Base-by-base conservation (phyloP, 2,888 invertebrate species). In the Diadegma fenestrale region DNA sequence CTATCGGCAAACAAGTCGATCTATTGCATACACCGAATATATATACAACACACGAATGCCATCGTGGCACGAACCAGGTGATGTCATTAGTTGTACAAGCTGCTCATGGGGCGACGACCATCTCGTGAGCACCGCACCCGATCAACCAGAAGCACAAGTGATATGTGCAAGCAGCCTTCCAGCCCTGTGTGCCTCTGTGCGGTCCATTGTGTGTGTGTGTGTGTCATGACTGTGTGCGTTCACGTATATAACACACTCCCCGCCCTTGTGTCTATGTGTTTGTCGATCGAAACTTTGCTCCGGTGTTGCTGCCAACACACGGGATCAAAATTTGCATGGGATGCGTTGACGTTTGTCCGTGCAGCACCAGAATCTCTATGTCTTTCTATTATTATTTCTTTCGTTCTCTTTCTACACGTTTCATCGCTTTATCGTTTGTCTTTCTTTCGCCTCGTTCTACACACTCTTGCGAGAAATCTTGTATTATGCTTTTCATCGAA, bases 41-140 rank as follows among this genome's bases (percentile, higher is more conserved):
- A 48, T 48, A 30, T 69, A 68, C 30, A 63, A 26, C 5, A 61
- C 75, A 37, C 80, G 63, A 75, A 54, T 63, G 41, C 30, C 26
- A 61, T 76, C 75, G 22, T 58, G 33, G 68, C 61, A 85, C 68
- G 84, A 37, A 73, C 72, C 41, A 73, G 77, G 63, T 78, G 80
- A 85, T 81, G 84, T 85, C 84, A 78, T 85, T 81, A 85, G 81
- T 81, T 78, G 78, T 73, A 85, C 84, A 78, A 85, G 72, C 78
- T 80, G 77, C 77, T 81, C 81, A 68, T 78, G 78, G 43, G 37
- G 78, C 79, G 83, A 69, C 79, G 82, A 76, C 51, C 71, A 43
- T 80, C 84, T 76, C 41, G 66, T 51, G 17, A 77, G 33, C 37
- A 4, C 33, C 68, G 10, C 43, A 64, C 43, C n/a, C 75, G 61